Percentiles rank a stretch among this genome's conserved stretches.
Evolutionary conservation across 2,113 vertebrate species (phyloP).

Genomic region (Coregonus clupeaformis): DNA sequence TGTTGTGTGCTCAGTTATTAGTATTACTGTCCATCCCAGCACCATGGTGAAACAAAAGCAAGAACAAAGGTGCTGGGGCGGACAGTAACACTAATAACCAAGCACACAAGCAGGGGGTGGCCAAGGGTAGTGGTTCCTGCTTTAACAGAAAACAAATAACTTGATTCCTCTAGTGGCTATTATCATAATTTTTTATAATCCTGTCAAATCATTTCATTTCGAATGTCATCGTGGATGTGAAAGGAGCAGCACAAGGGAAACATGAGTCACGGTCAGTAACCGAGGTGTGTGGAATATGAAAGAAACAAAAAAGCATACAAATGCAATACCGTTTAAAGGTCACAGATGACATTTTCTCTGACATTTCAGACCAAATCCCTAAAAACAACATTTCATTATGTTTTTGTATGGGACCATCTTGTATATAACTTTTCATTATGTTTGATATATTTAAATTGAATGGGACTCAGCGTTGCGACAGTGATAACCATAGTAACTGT

Average conservation of each 20-base stretch:
- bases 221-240: neutral
- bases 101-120: no score
- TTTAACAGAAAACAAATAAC: neutral
- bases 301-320: constrained; percentile 18
- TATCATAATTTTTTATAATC: neutral
- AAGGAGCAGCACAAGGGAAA: constrained; percentile 13
- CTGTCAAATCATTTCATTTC: neutral
- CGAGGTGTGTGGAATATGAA: constrained; percentile 23
- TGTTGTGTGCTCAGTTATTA: no score
- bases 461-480: no score
- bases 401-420: neutral
- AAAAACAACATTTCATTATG: neutral
- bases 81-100: no score
- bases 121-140: no score
- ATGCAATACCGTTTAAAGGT: constrained; percentile 19
- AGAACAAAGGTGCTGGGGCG: no score
- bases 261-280: constrained; percentile 29
- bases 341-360: constrained; percentile 22
- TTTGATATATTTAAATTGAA: neutral
- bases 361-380: constrained; percentile 16
- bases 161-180: neutral
- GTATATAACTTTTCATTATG: neutral
- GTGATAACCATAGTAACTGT: no score
- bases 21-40: no score
- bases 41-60: no score